Evolutionary conservation across 2,888 invertebrate species (phyloP).

Genomic region (Tuberolachnus salignus): DNA sequence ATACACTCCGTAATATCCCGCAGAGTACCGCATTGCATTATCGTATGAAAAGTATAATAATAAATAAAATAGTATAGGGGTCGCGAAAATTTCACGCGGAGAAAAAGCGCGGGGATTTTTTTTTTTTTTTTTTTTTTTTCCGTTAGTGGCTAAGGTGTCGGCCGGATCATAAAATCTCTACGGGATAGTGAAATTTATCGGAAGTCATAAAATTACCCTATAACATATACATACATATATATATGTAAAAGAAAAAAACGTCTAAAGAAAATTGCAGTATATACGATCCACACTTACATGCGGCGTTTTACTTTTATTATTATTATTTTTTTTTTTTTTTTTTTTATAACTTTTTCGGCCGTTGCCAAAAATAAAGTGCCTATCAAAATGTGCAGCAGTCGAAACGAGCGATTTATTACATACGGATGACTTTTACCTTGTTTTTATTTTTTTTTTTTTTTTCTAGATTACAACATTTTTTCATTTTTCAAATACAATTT

Average conservation of each 20-base stretch:
- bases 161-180: slow-evolving; percentile 37
- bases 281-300: background rate
- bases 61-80: slow-evolving; percentile 17
- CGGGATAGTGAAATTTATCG: slow-evolving; percentile 7
- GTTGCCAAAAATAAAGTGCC: slow-evolving; percentile 48
- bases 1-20: background rate
- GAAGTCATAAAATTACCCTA: slow-evolving; percentile 35
- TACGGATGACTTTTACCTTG: slow-evolving; percentile 41
- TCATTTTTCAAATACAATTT: background rate
- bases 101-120: background rate
- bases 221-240: background rate
- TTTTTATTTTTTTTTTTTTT: background rate
- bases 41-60: slow-evolving; percentile 7
- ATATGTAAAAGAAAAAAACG: slow-evolving; percentile 8
- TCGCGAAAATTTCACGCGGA: slow-evolving; percentile 14
- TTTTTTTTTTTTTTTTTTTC: no score
- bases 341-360: slow-evolving; percentile 32
- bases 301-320: no score
- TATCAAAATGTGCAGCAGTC: slow-evolving; percentile 25
- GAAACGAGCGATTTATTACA: slow-evolving; percentile 37
- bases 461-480: background rate
- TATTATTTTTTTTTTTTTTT: no score
- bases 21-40: slow-evolving; percentile 15
- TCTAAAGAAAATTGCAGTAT: slow-evolving; percentile 27
- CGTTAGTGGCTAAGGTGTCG: slow-evolving; percentile 21